These are phyloP conservation scores for Drosophila kuntzei DNA, from an alignment of 2,888 invertebrate species.

Conservation along the genomic window DNA sequence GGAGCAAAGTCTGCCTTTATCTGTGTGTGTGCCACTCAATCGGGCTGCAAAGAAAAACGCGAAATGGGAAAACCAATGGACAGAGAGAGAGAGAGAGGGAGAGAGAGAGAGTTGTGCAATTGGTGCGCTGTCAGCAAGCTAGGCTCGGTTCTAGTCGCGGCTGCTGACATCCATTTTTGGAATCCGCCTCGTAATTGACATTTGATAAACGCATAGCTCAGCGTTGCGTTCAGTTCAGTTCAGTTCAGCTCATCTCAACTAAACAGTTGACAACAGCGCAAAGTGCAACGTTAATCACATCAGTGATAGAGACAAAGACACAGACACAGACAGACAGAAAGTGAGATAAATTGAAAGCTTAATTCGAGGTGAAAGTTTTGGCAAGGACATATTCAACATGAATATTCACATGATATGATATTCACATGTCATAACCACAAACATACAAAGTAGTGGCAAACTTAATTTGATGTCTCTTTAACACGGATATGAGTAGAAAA, in stretches of 20 bases:
- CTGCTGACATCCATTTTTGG: slow-evolving; percentile 44
- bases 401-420: neutral
- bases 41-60: slow-evolving; percentile 25
- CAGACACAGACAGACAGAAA: slow-evolving; percentile 28
- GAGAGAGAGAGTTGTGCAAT: slow-evolving; percentile 9
- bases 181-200: slow-evolving; percentile 60
- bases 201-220: slow-evolving; percentile 62
- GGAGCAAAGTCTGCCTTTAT: slow-evolving; percentile 1
- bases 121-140: slow-evolving; percentile 34
- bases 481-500: neutral
- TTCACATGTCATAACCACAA: neutral
- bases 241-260: slow-evolving; percentile 6
- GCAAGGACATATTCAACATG: neutral
- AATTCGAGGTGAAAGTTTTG: slow-evolving; percentile 5
- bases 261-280: slow-evolving; percentile 20
- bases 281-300: slow-evolving; percentile 52
- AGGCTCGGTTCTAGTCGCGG: slow-evolving; percentile 14
- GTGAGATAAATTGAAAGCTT: slow-evolving; percentile 22
- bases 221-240: slow-evolving; percentile 12
- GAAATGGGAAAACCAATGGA: slow-evolving; percentile 43
- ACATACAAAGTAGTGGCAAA: no score
- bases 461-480: no score
- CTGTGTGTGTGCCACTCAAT: slow-evolving; percentile 15
- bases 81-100: neutral
- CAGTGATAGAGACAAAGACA: slow-evolving; percentile 13